Evolutionary conservation across 2,113 vertebrate species (phyloP).

Genomic region (Danionella cerebrum): DNA sequence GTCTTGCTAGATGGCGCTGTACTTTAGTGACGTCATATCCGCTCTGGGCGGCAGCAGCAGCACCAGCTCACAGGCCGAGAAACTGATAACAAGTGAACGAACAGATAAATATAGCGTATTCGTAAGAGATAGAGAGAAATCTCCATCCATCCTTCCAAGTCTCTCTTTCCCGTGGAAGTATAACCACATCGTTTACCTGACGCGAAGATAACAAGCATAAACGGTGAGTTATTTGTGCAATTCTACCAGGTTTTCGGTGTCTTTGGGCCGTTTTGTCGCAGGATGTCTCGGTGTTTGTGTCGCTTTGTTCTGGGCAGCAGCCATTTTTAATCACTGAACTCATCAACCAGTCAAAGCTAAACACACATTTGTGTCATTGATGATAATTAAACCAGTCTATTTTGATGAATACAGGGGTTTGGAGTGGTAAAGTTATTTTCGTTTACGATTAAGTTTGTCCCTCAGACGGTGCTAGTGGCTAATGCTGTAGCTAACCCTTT

Average conservation of each 20-base stretch:
- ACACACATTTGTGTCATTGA: conserved; percentile 6
- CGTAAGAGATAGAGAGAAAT: conserved; percentile 44
- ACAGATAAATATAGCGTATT: no score
- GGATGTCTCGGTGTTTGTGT: conserved; percentile 55
- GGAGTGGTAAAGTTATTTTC: no score
- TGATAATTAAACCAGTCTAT: neutral
- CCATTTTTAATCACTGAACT: conserved; percentile 74
- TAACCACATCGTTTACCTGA: conserved; percentile 38
- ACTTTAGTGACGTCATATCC: conserved; percentile 19
- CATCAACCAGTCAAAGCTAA: conserved; percentile 46
- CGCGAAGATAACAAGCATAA: conserved; percentile 39
- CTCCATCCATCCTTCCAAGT: conserved; percentile 63
- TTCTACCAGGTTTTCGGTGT: no score
- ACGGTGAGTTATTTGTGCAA: conserved; percentile 57
- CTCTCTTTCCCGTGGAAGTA: conserved; percentile 51
- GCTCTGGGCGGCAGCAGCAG: neutral
- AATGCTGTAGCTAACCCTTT: neutral
- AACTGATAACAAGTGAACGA: conserved; percentile 32
- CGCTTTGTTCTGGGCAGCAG: conserved; percentile 74
- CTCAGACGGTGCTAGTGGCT: neutral
- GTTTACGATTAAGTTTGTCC: neutral
- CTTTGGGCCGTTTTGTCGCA: conserved; percentile 6
- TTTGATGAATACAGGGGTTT: no score
- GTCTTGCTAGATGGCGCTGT: no score
- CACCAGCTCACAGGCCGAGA: conserved; percentile 55